These are phyloP conservation scores for Cremastobaeus sp. DNA, from an alignment of 2,888 invertebrate genomes.

Conservation along the genomic window DNA sequence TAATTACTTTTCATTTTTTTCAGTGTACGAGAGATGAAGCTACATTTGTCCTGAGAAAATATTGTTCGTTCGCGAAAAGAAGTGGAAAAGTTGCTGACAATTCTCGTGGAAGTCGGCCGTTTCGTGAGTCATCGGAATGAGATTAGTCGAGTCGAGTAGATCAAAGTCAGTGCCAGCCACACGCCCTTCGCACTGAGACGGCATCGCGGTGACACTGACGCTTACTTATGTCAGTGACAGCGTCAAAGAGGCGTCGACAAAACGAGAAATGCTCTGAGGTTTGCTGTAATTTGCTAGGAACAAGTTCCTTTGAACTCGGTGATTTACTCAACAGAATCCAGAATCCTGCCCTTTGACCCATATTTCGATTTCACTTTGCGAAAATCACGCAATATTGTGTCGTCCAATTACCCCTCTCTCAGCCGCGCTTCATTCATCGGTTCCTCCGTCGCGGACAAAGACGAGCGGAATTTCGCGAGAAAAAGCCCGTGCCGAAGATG, in stretches of 20 bases:
- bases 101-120: too few species aligned
- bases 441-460: too few species aligned
- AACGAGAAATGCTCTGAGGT: conserved; percentile 42
- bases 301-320: conserved; percentile 45
- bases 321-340: conserved; percentile 34
- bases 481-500: too few species aligned
- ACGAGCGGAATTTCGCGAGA: too few species aligned
- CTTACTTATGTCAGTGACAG: conserved; percentile 47
- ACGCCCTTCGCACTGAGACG: conserved; percentile 39
- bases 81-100: too few species aligned
- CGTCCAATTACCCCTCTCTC: conserved; percentile 5
- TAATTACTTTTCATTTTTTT: too few species aligned
- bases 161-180: conserved; percentile 56
- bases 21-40: too few species aligned
- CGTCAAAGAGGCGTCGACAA: conserved; percentile 53
- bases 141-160: conserved; percentile 51
- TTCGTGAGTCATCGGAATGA: conserved; percentile 52
- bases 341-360: conserved; percentile 43
- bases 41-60: too few species aligned
- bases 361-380: conserved; percentile 6
- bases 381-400: conserved; percentile 2
- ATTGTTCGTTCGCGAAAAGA: too few species aligned
- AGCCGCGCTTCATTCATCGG: too few species aligned
- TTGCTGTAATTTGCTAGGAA: conserved; percentile 49
- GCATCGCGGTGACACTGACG: conserved; percentile 34